Evolutionary conservation across 2,797 vertebrate genomes (phyloP).

Genomic region (Astyanax mexicanus): DNA sequence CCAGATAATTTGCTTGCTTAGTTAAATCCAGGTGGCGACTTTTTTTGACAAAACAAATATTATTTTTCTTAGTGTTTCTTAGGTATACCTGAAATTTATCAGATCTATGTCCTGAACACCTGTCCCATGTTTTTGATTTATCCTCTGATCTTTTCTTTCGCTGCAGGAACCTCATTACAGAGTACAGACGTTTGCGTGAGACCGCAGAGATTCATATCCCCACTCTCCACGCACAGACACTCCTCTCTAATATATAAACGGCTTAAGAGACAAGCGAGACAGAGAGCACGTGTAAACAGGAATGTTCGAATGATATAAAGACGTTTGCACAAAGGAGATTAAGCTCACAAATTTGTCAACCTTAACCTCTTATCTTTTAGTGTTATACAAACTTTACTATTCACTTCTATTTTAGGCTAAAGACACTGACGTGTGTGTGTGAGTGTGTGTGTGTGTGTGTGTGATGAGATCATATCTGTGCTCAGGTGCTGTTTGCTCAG

Average conservation of each 20-base stretch:
- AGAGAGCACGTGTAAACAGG: not conserved
- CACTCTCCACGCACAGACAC: not conserved
- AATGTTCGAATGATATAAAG: slow-evolving; percentile 22
- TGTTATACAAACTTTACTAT: slow-evolving; percentile 28
- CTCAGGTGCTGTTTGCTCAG: slow-evolving; percentile 46
- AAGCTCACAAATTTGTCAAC: slow-evolving; percentile 7
- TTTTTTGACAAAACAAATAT: no score
- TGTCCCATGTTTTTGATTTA: no score
- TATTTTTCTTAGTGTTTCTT: no score
- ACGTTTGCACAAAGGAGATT: slow-evolving; percentile 8
- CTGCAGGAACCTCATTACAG: slow-evolving; percentile 52
- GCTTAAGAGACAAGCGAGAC: not conserved
- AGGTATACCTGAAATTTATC: slow-evolving; percentile 1
- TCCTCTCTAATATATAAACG: slow-evolving; percentile 4
- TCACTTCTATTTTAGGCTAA: slow-evolving; percentile 17
- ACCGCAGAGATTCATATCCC: slow-evolving; percentile 34
- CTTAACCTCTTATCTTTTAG: slow-evolving; percentile 1
- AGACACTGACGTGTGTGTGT: slow-evolving; percentile 4
- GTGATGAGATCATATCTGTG: slow-evolving; percentile 53
- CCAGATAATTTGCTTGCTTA: no score
- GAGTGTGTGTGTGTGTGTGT: not conserved
- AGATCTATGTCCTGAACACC: slow-evolving; percentile 29
- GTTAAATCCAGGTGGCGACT: no score
- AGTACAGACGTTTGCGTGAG: slow-evolving; percentile 36
- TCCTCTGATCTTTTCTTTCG: slow-evolving; percentile 53